Base-by-base conservation (phyloP, 2,888 invertebrate species). In the Saturnia pavonia region DNA sequence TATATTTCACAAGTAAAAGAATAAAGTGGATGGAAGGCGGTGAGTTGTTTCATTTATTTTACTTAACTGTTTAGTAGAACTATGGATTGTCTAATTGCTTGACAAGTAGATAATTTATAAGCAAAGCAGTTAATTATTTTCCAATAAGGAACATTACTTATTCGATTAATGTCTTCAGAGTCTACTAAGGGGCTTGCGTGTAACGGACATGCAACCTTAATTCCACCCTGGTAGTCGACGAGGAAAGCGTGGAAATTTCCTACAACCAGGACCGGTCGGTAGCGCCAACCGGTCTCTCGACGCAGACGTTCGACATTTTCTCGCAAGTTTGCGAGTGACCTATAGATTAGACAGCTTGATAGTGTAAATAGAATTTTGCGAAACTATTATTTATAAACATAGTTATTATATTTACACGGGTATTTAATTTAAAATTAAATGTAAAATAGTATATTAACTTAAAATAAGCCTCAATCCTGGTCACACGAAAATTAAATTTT, bases 211-310 rank as follows among this genome's bases (percentile, higher is more conserved):
- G 65, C 65, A 65, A 65, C 65, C 65, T 65, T 65, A 65, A 65
- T 65, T 65, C 40, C 40, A 40, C n/a, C n/a, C 40, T 65, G 45
- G 54, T 6, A n/a, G 51, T 34, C 22, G 12, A 40, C 27, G 69
- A 54, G 71, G 69, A 43, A 67, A 48, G 60, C 57, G 42, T 48
- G 70, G 66, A 70, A 70, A 65, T 66, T 70, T 70, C 70, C 70
- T 19, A 68, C 60, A 68, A 42, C 22, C n/a, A 60, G 69, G 66
- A 48, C 57, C 65, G 68, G 65, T 42, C 63, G n/a, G 65, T 48
- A 72, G 67, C 69, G 69, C 69, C 72, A 60, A 71, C 71, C 71
- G 71, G 71, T 71, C 71, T 71, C 40, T 40, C 65, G 65, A 19
- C 19, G 68, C 34, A 40, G 63, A 65, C 68, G 51, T 48, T 68